Percentiles rank a stretch among this genome's conserved stretches.
phyloP scores from a whole-genome alignment of 2,888 invertebrate genomes.

The Pollenia labialis region DNA sequence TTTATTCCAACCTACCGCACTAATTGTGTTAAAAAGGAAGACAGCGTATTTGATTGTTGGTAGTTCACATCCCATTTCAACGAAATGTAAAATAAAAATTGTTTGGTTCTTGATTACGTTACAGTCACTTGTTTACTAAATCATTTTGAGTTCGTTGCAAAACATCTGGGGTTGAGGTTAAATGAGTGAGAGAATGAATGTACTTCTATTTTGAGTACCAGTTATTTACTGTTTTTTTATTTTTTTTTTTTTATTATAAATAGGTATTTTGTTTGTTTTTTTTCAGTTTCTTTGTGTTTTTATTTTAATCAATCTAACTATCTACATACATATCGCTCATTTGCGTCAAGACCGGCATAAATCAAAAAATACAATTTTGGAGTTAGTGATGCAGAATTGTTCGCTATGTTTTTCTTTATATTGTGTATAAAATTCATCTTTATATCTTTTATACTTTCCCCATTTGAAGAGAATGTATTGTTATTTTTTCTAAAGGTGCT shows the following conservation, averaged over 20 bases:
- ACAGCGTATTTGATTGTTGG: conserved; percentile 79
- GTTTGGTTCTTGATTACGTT: conserved; percentile 47
- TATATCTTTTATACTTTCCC: no score
- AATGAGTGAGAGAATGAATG: conserved; percentile 16
- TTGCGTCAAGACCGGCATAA: no score
- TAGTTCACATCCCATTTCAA: conserved; percentile 80
- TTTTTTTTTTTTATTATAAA: not conserved
- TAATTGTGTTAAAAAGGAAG: conserved; percentile 79
- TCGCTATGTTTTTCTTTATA: no score
- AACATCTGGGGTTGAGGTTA: conserved; percentile 22
- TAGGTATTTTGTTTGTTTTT: conserved; percentile 2
- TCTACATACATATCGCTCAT: no score
- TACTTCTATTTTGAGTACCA: conserved; percentile 3
- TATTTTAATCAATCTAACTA: conserved; percentile 32
- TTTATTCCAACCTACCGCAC: conserved; percentile 79
- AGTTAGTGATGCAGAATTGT: no score
- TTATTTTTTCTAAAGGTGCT: no score
- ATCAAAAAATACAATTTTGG: no score
- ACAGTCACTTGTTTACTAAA: conserved; percentile 57
- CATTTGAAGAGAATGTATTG: no score
- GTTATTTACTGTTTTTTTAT: conserved; percentile 24
- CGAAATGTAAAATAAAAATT: not conserved
- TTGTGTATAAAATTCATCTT: no score
- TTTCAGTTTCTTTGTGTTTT: not conserved
- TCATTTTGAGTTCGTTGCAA: conserved; percentile 48